phyloP scores from a whole-genome alignment of 2,797 vertebrate genomes.

The Antrozous pallidus region DNA sequence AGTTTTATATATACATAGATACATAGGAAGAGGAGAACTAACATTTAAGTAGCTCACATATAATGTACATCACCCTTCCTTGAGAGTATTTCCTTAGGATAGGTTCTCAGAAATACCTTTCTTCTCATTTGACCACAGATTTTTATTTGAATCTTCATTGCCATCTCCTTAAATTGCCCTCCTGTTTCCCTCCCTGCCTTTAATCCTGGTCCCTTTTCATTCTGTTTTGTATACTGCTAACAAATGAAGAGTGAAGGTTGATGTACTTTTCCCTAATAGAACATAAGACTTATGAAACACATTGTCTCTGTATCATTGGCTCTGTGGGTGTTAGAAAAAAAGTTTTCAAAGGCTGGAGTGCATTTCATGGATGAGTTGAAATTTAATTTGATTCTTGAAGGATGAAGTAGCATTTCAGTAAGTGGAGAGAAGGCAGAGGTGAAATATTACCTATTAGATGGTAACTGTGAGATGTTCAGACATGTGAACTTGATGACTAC shows the following conservation, averaged over 20 bases:
- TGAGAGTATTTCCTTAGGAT: background rate
- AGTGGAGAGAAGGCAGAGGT: background rate
- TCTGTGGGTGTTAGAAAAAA: background rate
- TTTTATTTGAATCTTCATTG: background rate
- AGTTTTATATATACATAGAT: background rate
- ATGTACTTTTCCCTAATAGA: background rate
- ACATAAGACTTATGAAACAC: background rate
- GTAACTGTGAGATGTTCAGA: background rate
- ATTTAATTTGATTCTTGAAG: constrained; percentile 41
- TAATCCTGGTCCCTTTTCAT: background rate
- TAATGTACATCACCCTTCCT: background rate
- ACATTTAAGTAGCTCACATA: background rate
- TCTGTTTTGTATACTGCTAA: background rate
- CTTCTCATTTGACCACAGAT: background rate
- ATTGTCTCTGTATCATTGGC: background rate
- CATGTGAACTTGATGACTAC: background rate
- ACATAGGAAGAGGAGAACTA: background rate
- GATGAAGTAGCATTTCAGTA: background rate
- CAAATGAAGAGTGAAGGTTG: background rate
- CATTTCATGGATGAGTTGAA: background rate
- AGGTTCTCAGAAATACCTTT: background rate
- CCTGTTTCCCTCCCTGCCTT: background rate
- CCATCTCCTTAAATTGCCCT: background rate
- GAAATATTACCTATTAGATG: constrained; percentile 5
- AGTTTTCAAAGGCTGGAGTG: background rate